A percentile compares a stretch with the other conserved stretches of the same genome.
Conservation (phyloP, 1,140 invertebrate species). For the Meloidogyne chitwoodi region DNA sequence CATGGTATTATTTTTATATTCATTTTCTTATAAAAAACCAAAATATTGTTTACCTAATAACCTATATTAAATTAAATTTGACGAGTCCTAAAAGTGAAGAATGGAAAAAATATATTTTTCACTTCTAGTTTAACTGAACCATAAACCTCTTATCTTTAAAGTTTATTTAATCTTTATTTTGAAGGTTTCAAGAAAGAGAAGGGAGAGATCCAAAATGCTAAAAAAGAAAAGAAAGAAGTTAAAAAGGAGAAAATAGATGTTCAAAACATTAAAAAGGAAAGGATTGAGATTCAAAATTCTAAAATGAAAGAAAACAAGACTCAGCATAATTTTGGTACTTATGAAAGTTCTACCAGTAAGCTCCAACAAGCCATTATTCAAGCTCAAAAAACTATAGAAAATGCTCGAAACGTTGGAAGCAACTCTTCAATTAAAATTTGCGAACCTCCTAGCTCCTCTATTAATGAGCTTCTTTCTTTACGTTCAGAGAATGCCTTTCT, state of each 20-base stretch:
- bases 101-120: too few species aligned
- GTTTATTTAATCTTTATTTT: background rate
- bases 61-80: too few species aligned
- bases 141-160: background rate
- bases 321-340: background rate
- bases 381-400: constrained; percentile 11
- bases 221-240: background rate
- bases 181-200: background rate
- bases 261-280: background rate
- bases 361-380: constrained; percentile 13
- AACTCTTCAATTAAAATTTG: background rate
- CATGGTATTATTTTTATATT: background rate
- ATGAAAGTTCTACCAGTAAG: background rate
- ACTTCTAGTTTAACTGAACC: too few species aligned
- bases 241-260: background rate
- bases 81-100: too few species aligned
- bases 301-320: background rate
- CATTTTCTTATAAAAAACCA: too few species aligned
- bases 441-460: background rate
- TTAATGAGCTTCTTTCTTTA: background rate
- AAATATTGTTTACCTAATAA: too few species aligned
- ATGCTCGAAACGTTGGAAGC: background rate
- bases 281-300: background rate
- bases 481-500: background rate
- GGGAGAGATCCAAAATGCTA: background rate